These are phyloP conservation scores for Drosophila virilis DNA, from an alignment of 1,140 invertebrate genomes.

Conservation along the genomic window DNA sequence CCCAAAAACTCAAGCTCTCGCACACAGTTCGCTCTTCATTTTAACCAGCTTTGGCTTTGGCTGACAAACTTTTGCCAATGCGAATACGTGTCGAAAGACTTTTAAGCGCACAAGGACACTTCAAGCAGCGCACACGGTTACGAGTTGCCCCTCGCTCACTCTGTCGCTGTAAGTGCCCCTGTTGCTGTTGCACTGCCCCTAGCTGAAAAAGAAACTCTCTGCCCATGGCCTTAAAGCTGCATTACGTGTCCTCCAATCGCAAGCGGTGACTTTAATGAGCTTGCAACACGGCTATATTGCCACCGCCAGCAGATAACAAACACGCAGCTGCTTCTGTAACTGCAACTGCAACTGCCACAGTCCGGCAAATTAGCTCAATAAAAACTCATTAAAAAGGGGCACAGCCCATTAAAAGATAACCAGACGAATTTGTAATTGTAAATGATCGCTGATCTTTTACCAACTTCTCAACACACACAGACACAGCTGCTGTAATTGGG, in stretches of 20 bases:
- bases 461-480: background rate
- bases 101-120: constrained; percentile 76
- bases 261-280: constrained; percentile 63
- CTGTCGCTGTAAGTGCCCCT: too few species aligned
- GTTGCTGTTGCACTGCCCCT: constrained; percentile 13
- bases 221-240: constrained; percentile 50
- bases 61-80: constrained; percentile 71
- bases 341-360: constrained; percentile 13
- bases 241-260: constrained; percentile 59
- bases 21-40: constrained; percentile 37
- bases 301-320: constrained; percentile 49
- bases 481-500: constrained; percentile 11
- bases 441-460: constrained; percentile 17
- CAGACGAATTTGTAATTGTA: constrained; percentile 40
- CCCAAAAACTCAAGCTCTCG: background rate
- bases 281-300: constrained; percentile 51
- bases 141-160: constrained; percentile 1
- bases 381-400: constrained; percentile 43
- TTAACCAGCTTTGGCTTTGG: constrained; percentile 61
- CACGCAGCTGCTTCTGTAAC: constrained; percentile 46
- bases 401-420: constrained; percentile 40
- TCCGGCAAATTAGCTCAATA: constrained; percentile 45
- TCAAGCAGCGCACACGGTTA: constrained; percentile 34
- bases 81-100: constrained; percentile 68
- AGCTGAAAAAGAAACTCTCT: background rate